These are phyloP conservation scores for Spea hammondii DNA, from an alignment of 2,797 vertebrate genomes.

Conservation along the genomic window DNA sequence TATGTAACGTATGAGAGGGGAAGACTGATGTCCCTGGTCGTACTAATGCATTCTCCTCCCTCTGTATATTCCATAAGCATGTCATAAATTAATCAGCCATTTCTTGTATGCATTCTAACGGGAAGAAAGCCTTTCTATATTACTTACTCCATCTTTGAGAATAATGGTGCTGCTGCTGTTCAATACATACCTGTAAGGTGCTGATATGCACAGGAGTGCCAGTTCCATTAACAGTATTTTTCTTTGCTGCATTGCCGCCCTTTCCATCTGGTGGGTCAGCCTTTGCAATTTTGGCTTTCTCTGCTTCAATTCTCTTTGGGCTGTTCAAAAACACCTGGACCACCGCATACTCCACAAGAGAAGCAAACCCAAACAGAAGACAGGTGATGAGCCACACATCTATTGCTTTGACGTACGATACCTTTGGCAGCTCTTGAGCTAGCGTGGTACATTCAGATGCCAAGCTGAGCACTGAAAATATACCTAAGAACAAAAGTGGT, in stretches of 20 bases:
- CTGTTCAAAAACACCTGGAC: constrained; percentile 98
- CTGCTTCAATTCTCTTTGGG: constrained; percentile 90
- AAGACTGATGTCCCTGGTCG: too few species aligned
- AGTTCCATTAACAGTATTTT: constrained; percentile 89
- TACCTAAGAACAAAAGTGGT: constrained; percentile 72
- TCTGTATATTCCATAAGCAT: too few species aligned
- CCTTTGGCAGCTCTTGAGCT: constrained; percentile 94
- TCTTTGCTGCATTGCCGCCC: constrained; percentile 72
- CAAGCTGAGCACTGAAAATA: constrained; percentile 95
- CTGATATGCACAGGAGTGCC: constrained; percentile 94
- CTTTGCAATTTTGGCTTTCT: constrained; percentile 89
- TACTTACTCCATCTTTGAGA: too few species aligned
- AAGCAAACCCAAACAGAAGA: constrained; percentile 96
- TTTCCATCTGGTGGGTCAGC: constrained; percentile 86
- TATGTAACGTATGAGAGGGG: too few species aligned
- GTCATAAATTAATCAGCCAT: too few species aligned
- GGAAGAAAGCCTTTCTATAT: too few species aligned
- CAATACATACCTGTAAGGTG: constrained; percentile 86
- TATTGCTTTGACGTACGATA: constrained; percentile 97
- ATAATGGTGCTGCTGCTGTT: not conserved
- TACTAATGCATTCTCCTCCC: too few species aligned
- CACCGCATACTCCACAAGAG: constrained; percentile 94
- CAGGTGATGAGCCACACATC: constrained; percentile 98
- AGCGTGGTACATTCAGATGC: constrained; percentile 96
- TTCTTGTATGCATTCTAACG: too few species aligned